Evolutionary conservation across 2,888 invertebrate species (phyloP), one percentile per base, ranked within the genome.

Genomic region (Drosophila niveifrons): DNA sequence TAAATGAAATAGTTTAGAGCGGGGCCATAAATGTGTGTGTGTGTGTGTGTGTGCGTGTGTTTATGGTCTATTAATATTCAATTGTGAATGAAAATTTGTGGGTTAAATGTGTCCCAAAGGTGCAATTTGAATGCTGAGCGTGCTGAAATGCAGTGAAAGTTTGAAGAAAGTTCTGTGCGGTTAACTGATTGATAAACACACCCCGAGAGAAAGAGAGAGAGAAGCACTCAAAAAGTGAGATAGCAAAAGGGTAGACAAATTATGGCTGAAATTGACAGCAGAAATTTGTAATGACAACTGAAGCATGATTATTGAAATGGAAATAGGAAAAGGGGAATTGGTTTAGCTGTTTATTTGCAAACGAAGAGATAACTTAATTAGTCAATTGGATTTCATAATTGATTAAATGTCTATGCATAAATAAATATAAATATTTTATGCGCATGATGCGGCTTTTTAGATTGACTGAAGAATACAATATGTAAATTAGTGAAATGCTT

Each of bases 51-150:
- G 43, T 11, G 41, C n/a, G 59, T 15, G 65, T 64, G 56, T 66
- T 79, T 82, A 82, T 72, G 72, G 75, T 56, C 82, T 75, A 82
- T 79, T 82, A 79, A 79, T 79, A 82, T 82, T 78, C 79, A 79
- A 79, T 79, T 78, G 78, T 50, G 64, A 68, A 64, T 41, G 58
- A 51, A 67, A 62, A 53, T 70, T 73, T 76, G 66, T 70, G 66
- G 51, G 62, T 31, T 56, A 34, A 31, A 61, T 65, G 62, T 31
- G 43, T 70, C 78, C 70, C 76, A 31, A 57, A 70, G 63, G 76
- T 34, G 75, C 63, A 66, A 50, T 69, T 69, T 44, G 44, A 55
- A 52, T 56, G 48, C 43, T 50, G n/a, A 6, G 62, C 61, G 66
- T 66, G 62, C 10, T 46, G 51, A 66, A 74, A 66, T 56, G 28